Percentiles rank a stretch among this genome's conserved stretches.
Evolutionary conservation across 2,888 invertebrate species (phyloP).

Genomic region (Acrobeloides nanus): DNA sequence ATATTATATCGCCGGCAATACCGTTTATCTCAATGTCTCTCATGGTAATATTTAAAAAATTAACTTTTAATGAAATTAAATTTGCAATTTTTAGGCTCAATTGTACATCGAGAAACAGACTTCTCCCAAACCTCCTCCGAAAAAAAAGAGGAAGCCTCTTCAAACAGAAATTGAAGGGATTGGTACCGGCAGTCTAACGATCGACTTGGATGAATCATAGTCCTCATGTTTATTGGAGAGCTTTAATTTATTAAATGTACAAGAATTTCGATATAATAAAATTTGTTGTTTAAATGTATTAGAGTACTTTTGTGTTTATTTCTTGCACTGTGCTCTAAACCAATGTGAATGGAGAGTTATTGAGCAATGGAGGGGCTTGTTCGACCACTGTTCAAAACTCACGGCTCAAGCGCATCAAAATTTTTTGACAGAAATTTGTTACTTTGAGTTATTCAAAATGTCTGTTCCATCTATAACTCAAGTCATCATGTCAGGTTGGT

Average conservation of each 20-base stretch:
- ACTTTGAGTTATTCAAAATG: conserved; percentile 19
- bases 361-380: conserved; percentile 64
- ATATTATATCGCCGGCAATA: conserved; percentile 22
- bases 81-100: too few relatives aligned
- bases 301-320: too few relatives aligned
- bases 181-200: conserved; percentile 11
- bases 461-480: conserved; percentile 19
- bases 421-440: conserved; percentile 28
- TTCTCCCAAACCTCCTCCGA: conserved; percentile 22
- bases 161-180: conserved; percentile 24
- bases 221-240: too few relatives aligned
- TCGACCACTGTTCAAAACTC: conserved; percentile 62
- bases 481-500: conserved; percentile 4
- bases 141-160: conserved; percentile 16
- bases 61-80: conserved; percentile 25
- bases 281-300: too few relatives aligned
- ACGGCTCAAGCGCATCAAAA: conserved; percentile 75
- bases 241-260: too few relatives aligned
- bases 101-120: too few relatives aligned
- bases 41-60: conserved; percentile 22
- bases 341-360: conserved; percentile 74
- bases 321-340: conserved; percentile 67
- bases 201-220: too few relatives aligned
- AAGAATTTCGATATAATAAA: too few relatives aligned
- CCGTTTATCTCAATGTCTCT: conserved; percentile 16